Evolutionary conservation across 2,888 invertebrate genomes (phyloP), one percentile per base, ranked within the genome.

Genomic region (Schizotus pectinicornis): DNA sequence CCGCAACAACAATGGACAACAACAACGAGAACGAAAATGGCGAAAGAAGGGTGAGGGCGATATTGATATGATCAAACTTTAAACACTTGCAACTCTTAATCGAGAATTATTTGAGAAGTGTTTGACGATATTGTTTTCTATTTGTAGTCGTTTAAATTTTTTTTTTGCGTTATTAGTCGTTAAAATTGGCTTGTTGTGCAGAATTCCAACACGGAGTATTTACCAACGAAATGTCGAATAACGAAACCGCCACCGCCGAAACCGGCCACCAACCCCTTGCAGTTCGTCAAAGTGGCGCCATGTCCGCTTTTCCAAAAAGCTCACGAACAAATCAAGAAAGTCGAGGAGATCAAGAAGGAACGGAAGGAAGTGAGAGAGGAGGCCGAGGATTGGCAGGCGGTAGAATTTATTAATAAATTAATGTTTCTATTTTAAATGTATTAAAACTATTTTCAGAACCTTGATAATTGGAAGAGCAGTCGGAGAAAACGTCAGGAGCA

Each of bases 391-490:
- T 94, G 94, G 94, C 94, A 94, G 82, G 90, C 91, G 84, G 94
- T 94, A 80, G 63, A 61, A 50, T 34, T 47, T 7, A 22, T 45
- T 35, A 35, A 37, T 22, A 34, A 13, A 39, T 38, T 9, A 13
- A 9, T 14, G 3, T 46, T 9, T 30, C 12, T 48, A 8, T 41
- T 9, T 48, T 7, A 57, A 8, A 38, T 47, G 13, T 57, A 43
- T 38, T 43, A 48, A 43, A 57, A 65, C 67, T 64, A 50, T 67
- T 74, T 77, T 8, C 80, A 94, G 94, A 94, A 94, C 82, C 84
- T 94, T 82, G 94, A 94, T 81, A 94, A 91, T 80, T 94, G 94
- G 95, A 95, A 95, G 83, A 92, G 91, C 67, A 92, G 92, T 66
- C 85, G 95, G 73, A 88, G 95, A 86, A 94, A 95, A 88, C 88